A percentile compares a stretch with the other conserved stretches of the same genome.
phyloP scores from a whole-genome alignment of 2,888 invertebrate genomes.

The Plagodis pulveraria region DNA sequence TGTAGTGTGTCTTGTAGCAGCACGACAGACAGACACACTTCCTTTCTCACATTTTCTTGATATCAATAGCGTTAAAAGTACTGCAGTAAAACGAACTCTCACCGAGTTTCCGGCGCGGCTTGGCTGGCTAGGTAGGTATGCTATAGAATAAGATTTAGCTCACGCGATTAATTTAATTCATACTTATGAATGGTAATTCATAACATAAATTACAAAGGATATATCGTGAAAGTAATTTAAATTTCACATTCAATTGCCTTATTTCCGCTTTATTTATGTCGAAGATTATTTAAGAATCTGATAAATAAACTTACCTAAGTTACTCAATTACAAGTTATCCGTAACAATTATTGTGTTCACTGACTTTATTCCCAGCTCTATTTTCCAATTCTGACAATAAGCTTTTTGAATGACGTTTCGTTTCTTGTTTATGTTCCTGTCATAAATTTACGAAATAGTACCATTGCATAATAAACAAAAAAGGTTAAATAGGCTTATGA shows the following conservation, averaged over 20 bases:
- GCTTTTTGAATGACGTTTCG: too few relatives aligned
- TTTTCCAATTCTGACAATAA: slow-evolving; percentile 44
- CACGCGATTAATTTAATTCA: slow-evolving; percentile 51
- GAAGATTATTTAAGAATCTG: too few relatives aligned
- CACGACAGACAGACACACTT: slow-evolving; percentile 73
- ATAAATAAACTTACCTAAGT: background rate
- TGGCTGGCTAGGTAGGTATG: slow-evolving; percentile 40
- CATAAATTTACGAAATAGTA: too few relatives aligned
- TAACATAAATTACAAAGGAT: slow-evolving; percentile 30
- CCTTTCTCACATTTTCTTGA: slow-evolving; percentile 83
- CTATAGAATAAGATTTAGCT: slow-evolving; percentile 63
- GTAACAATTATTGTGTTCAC: background rate
- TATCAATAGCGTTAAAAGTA: slow-evolving; percentile 76
- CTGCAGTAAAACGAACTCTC: slow-evolving; percentile 71
- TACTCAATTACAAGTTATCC: slow-evolving; percentile 4
- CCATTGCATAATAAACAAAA: too few relatives aligned
- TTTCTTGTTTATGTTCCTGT: too few relatives aligned
- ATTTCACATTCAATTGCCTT: too few relatives aligned
- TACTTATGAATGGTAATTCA: slow-evolving; percentile 28
- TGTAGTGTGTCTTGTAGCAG: slow-evolving; percentile 70
- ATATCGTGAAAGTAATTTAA: slow-evolving; percentile 20
- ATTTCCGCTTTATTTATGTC: too few relatives aligned
- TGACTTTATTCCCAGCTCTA: slow-evolving; percentile 20
- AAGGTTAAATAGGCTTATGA: too few relatives aligned
- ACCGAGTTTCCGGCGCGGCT: slow-evolving; percentile 66